Base-by-base conservation (phyloP, 1,140 invertebrate species). In the Ruditapes philippinarum region DNA sequence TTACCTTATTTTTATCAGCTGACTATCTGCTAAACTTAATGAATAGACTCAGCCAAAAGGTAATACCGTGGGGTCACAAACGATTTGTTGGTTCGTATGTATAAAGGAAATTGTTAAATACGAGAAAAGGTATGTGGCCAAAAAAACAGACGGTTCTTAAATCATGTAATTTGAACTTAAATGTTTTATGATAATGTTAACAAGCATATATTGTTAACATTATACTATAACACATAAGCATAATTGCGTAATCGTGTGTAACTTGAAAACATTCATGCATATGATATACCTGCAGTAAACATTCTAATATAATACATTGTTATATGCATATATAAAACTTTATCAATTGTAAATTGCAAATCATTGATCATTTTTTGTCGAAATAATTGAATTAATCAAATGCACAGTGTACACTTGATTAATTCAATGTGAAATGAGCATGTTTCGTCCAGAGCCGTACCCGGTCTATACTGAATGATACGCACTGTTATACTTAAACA, bases 31-130 rank as follows among this genome's bases (percentile, higher is more conserved):
- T 65, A 11, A 65, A 65, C 60, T n/a, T 65, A 65, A 74, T 74
- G 14, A 74, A 74, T 36, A 14, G 70, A 74, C 31, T 74, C 19
- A 74, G 70, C 70, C 70, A 74, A 74, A 74, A 40, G 70, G 14
- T 36, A 74, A 74, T 40, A 74, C 70, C 70, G 31, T 31, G 70
- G 38, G 70, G 31, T 74, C 70, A 74, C 70, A 74, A 74, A 74
- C 14, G 70, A 74, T 40, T 40, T 74, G 31, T 74, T 36, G 38
- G 70, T 74, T 74, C 70, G 70, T 74, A 74, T 33, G 70, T 74
- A 74, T 74, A 74, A 14, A 74, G 14, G n/a, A 9, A n/a, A 65
- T 12, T 65, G n/a, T 65, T 65, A 12, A 65, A 12, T 65, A n/a
- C 60, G n/a, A n/a, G 9, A 65, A 7, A 65, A 65, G 60, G 60